Base-by-base conservation (phyloP, 2,888 invertebrate genomes). In the Salticus scenicus region DNA sequence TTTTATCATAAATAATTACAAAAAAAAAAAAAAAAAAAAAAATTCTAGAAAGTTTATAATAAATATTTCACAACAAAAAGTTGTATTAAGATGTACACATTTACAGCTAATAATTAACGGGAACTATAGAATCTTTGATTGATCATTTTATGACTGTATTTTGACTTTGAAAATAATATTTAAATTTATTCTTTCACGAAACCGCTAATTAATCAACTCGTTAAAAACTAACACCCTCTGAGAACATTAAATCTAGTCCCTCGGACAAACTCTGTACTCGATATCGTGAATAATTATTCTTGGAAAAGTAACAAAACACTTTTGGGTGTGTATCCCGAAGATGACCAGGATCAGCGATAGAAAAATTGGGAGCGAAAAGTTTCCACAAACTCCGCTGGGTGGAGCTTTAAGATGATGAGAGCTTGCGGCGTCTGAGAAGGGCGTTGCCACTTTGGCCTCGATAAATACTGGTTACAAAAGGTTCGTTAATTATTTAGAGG, bases 401-500 rank as follows among this genome's bases (percentile, higher is more conserved):
- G 84, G 84, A 77, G 77, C 81, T 27, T 37, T 27, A 31, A 33
- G 33, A 33, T 24, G 27, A 33, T 14, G 10, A 7, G 10, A 7
- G 42, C 63, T 64, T 20, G 63, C 63, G 78, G 37, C 33, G 73
- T 14, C 51, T 47, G 70, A 63, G 51, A 73, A 84, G 84, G 84
- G 84, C 84, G 84, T 84, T 74, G 84, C 84, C 78, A 84, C 57
- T 78, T 77, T 84, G 24, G 77, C 69, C 84, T 70, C 78, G 84
- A 84, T 84, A 84, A 84, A 84, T 84, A 84, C 84, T 84, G 74
- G 84, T 84, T 79, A 84, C 84, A 84, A 79, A 84, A 78, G 82
- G 66, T 77, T 83, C 83, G 72, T 83, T 83, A 83, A 83, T 83
- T 83, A 83, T 83, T 83, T 83, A 83, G 77, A 73, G 72, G 67